phyloP scores from a whole-genome alignment of 2,888 invertebrate species.

The Cryptosula pallasiana region DNA sequence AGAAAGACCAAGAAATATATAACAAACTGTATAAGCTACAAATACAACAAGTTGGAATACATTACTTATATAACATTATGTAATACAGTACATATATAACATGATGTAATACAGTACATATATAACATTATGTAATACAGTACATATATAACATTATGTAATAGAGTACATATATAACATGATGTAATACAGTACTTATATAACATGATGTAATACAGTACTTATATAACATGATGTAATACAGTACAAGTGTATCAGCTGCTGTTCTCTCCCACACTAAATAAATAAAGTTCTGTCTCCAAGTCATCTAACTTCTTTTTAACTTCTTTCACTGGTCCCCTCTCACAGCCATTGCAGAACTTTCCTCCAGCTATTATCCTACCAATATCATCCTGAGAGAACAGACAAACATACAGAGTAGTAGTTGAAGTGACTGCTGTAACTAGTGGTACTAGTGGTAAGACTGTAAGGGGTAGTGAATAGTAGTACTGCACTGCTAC shows the following conservation, averaged over 20 bases:
- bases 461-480: too few relatives aligned
- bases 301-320: background rate
- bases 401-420: too few relatives aligned
- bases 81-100: background rate
- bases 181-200: too few relatives aligned
- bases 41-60: too few relatives aligned
- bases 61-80: too few relatives aligned
- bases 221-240: background rate
- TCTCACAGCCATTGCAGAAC: background rate
- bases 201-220: background rate
- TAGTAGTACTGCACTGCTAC: too few relatives aligned
- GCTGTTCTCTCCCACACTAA: background rate
- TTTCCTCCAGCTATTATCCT: background rate
- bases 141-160: background rate
- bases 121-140: too few relatives aligned
- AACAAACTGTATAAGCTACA: too few relatives aligned
- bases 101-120: background rate
- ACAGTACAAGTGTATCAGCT: background rate
- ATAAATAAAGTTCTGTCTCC: background rate
- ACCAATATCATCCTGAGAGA: background rate
- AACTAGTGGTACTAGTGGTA: too few relatives aligned
- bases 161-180: background rate
- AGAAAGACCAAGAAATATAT: too few relatives aligned
- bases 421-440: too few relatives aligned
- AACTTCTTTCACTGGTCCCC: background rate